Percentiles rank a stretch among this genome's conserved stretches.
Conservation (phyloP, 1,140 invertebrate species). For the Platorchestia sp. region DNA sequence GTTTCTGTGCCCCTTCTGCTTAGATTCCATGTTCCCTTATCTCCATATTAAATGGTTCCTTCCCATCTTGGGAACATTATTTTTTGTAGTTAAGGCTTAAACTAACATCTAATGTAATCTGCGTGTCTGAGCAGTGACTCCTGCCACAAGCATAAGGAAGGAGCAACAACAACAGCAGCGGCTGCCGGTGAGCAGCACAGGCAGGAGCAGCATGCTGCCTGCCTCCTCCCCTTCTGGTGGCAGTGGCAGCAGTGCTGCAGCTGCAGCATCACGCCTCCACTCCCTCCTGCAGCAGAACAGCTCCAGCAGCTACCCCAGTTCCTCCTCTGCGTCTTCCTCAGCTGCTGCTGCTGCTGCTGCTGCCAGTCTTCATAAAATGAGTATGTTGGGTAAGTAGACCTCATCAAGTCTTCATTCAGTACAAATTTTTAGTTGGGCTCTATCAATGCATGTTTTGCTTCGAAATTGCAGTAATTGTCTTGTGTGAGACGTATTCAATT, state of each 20-base stretch:
- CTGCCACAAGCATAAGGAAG: slow-evolving; percentile 29
- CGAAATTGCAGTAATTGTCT: not conserved
- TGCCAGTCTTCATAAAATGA: slow-evolving; percentile 20
- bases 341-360: not conserved
- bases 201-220: not conserved
- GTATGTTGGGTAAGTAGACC: slow-evolving; percentile 35
- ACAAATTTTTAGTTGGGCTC: not conserved
- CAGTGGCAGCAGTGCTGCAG: not conserved
- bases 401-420: not conserved
- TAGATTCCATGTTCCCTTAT: too few species aligned
- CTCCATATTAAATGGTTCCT: too few species aligned
- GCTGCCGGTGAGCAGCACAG: not conserved
- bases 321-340: not conserved
- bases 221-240: not conserved
- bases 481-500: too few species aligned
- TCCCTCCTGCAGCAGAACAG: slow-evolving; percentile 11
- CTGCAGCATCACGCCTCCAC: not conserved
- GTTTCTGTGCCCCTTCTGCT: too few species aligned
- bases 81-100: too few species aligned
- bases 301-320: slow-evolving; percentile 20
- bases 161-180: not conserved
- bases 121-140: not conserved
- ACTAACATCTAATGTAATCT: not conserved
- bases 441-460: not conserved
- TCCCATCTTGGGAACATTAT: too few species aligned